Conservation (phyloP, 2,888 invertebrate species). For the Antheraea assamensis region DNA sequence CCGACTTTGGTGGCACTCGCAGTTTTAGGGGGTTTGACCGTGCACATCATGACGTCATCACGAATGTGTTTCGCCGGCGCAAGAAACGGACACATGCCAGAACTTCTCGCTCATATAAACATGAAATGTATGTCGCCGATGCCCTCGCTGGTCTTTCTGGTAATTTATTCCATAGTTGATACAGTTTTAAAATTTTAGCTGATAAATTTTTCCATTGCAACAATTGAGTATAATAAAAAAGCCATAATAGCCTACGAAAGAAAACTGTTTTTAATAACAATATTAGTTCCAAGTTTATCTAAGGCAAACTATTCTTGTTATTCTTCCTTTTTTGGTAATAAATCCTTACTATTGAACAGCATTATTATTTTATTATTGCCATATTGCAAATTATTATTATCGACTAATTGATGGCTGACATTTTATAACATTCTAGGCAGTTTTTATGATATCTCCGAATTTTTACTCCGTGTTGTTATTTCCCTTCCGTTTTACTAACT, state of each 20-base stretch:
- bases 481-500: too few relatives aligned
- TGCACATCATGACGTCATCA: conserved; percentile 97
- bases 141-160: conserved; percentile 92
- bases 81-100: conserved; percentile 93
- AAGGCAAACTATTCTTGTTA: too few relatives aligned
- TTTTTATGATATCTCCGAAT: too few relatives aligned
- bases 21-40: conserved; percentile 95
- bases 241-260: not conserved
- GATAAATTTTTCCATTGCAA: not conserved
- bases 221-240: not conserved
- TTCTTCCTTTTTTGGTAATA: too few relatives aligned
- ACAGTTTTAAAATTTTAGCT: not conserved
- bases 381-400: too few relatives aligned
- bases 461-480: too few relatives aligned
- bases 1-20: conserved; percentile 96
- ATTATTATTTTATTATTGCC: too few relatives aligned
- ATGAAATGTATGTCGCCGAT: conserved; percentile 88
- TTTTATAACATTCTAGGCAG: too few relatives aligned
- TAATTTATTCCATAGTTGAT: conserved; percentile 52
- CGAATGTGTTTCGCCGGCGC: conserved; percentile 96
- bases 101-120: conserved; percentile 89
- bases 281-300: too few relatives aligned
- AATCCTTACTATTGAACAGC: too few relatives aligned
- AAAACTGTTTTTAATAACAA: too few relatives aligned
- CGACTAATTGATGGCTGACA: too few relatives aligned